These are phyloP conservation scores for Esox lucius DNA, from an alignment of 2,797 vertebrate species.

Conservation along the genomic window DNA sequence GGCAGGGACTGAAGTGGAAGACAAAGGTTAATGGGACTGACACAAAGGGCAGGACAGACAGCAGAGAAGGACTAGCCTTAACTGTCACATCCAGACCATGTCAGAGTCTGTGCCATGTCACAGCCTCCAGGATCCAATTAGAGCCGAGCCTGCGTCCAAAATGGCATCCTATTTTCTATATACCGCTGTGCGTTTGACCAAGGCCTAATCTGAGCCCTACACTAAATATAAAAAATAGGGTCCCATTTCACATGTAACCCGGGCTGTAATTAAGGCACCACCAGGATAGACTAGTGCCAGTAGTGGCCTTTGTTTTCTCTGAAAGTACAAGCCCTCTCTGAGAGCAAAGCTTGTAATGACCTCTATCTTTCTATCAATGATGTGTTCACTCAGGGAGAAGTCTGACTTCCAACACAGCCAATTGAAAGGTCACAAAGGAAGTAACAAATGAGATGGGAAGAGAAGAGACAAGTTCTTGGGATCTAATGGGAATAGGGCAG, in stretches of 20 bases:
- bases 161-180: not conserved
- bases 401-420: constrained; percentile 59
- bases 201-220: not conserved
- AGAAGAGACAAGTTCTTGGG: constrained; percentile 24
- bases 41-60: constrained; percentile 73
- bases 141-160: not conserved
- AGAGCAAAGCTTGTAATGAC: constrained; percentile 61
- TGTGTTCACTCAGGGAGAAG: constrained; percentile 45
- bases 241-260: not conserved
- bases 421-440: constrained; percentile 70
- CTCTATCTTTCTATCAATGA: constrained; percentile 58
- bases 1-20: constrained; percentile 59
- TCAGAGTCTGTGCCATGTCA: constrained; percentile 30
- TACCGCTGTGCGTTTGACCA: not conserved
- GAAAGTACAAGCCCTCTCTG: constrained; percentile 51
- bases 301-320: constrained; percentile 44
- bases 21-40: constrained; percentile 75
- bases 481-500: constrained; percentile 49
- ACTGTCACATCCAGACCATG: constrained; percentile 68
- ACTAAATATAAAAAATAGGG: not conserved
- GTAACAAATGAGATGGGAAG: constrained; percentile 57
- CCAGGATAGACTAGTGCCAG: constrained; percentile 19
- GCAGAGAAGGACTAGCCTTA: constrained; percentile 61
- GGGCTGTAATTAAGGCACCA: constrained; percentile 62
- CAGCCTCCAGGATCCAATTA: constrained; percentile 66